Conservation (phyloP, 2,797 vertebrate species). For the Silurus lanzhouensis region DNA sequence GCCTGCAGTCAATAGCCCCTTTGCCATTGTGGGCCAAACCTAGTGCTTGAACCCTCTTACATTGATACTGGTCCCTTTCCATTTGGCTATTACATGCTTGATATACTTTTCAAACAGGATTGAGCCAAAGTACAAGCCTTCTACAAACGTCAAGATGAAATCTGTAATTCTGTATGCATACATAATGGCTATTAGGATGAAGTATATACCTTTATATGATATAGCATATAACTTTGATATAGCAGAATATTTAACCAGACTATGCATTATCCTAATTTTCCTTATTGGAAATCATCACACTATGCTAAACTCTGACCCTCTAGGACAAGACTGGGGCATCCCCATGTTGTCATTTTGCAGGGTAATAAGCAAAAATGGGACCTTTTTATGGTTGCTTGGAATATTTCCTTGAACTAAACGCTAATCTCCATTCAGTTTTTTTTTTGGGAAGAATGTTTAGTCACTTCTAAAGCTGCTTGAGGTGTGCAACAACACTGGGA, state of each 20-base stretch:
- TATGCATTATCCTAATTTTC: not conserved
- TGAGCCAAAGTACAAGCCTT: not conserved
- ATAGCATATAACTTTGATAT: not conserved
- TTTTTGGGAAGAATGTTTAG: not conserved
- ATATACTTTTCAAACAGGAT: not conserved
- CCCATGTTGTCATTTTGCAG: too few species aligned
- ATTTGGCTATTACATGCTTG: not conserved
- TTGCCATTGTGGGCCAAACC: slow-evolving; percentile 7
- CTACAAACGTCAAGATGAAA: not conserved
- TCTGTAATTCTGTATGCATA: not conserved
- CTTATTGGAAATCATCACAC: not conserved
- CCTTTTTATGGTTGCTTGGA: too few species aligned
- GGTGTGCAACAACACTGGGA: not conserved
- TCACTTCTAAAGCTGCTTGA: not conserved
- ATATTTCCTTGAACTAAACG: not conserved
- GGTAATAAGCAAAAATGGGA: not conserved
- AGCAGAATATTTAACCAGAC: not conserved
- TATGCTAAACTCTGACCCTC: not conserved
- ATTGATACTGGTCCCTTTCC: slow-evolving; percentile 7
- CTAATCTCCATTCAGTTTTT: not conserved
- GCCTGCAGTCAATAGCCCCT: slow-evolving; percentile 26
- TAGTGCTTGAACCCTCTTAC: slow-evolving; percentile 2
- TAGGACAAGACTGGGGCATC: not conserved
- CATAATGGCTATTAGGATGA: not conserved
- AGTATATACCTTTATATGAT: not conserved